Percentiles rank a stretch among this genome's conserved stretches.
phyloP scores from a whole-genome alignment of 2,113 vertebrate genomes.

The Clarias macrocephalus region DNA sequence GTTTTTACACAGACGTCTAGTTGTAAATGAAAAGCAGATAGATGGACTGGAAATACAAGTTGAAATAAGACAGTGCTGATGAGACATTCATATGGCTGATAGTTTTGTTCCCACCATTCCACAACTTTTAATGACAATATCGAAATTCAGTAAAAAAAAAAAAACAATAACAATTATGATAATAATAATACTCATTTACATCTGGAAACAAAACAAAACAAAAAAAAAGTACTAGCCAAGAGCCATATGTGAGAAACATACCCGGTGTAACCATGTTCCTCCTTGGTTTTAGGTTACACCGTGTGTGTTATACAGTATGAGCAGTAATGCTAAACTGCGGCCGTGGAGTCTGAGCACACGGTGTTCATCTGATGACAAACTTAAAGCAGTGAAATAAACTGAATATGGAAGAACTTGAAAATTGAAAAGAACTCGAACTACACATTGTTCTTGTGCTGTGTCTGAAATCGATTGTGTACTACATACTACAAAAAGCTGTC shows the following conservation, averaged over 20 bases:
- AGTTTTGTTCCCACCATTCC: neutral
- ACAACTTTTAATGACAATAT: neutral
- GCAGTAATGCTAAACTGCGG: neutral
- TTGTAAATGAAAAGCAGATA: neutral
- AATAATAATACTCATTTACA: neutral
- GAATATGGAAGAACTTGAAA: neutral
- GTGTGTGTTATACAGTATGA: neutral
- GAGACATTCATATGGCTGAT: neutral
- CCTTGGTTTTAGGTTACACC: neutral
- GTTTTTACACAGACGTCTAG: neutral
- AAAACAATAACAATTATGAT: neutral
- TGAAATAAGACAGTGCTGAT: constrained; percentile 10
- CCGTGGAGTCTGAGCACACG: neutral
- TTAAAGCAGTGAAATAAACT: neutral
- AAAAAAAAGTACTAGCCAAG: neutral
- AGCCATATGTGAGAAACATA: neutral
- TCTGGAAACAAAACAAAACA: neutral
- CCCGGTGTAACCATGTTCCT: neutral
- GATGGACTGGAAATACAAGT: neutral
- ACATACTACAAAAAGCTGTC: neutral
- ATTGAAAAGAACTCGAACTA: neutral
- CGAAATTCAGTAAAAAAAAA: neutral
- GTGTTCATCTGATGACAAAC: neutral
- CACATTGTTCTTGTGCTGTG: neutral
- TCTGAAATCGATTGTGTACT: neutral